phyloP scores from a whole-genome alignment of 2,888 invertebrate genomes.

The Acrocyrtus sp. region DNA sequence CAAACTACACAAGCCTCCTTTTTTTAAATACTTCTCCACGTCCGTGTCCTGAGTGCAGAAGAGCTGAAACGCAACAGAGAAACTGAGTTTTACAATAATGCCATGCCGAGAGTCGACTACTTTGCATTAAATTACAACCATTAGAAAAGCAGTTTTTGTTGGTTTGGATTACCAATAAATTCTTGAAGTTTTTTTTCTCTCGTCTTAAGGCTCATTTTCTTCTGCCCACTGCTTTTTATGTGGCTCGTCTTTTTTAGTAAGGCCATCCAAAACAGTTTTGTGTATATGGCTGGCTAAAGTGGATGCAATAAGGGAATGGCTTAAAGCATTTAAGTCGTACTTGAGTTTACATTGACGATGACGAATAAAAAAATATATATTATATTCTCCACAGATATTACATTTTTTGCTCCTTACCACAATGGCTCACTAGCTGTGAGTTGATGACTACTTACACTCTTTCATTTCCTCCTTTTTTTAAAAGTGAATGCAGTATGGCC shows the following conservation, averaged over 20 bases:
- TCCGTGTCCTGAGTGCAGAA: too few species aligned
- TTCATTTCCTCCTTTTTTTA: slow-evolving; percentile 46
- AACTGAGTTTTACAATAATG: too few species aligned
- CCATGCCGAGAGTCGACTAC: slow-evolving; percentile 32
- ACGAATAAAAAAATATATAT: too few species aligned
- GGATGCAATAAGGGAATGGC: too few species aligned
- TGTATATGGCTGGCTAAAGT: too few species aligned
- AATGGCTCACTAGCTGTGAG: slow-evolving; percentile 45
- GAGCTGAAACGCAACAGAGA: too few species aligned
- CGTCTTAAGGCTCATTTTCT: slow-evolving; percentile 16
- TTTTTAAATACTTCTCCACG: too few species aligned
- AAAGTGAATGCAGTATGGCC: too few species aligned
- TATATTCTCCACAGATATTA: too few species aligned
- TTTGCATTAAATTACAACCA: slow-evolving; percentile 49
- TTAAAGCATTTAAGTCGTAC: too few species aligned
- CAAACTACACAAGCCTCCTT: too few species aligned
- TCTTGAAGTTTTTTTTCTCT: slow-evolving; percentile 15
- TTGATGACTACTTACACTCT: slow-evolving; percentile 37
- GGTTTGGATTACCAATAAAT: slow-evolving; percentile 47
- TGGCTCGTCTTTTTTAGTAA: slow-evolving; percentile 9
- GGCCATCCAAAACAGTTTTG: neutral
- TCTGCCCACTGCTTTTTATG: slow-evolving; percentile 34
- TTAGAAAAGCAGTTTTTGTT: slow-evolving; percentile 44
- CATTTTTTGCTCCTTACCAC: slow-evolving; percentile 24
- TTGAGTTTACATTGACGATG: too few species aligned